Evolutionary conservation across 2,797 vertebrate genomes (phyloP), one percentile per base, ranked within the genome.

Genomic region (Rallus crepitans): DNA sequence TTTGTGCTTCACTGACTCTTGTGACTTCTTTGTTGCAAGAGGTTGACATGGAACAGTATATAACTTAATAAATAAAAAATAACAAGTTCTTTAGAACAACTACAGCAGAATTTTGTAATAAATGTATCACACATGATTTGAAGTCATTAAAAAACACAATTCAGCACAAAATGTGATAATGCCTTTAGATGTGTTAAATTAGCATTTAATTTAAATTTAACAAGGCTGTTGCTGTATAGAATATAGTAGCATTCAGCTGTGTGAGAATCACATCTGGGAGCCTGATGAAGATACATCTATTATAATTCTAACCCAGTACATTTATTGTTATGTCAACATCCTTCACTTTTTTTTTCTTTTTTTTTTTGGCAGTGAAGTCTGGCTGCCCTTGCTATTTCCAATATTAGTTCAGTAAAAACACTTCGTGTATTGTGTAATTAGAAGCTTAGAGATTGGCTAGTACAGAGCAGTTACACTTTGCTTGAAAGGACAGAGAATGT

Each of bases 121-220:
- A 95, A 90, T 77, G 75, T 10, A 87, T 91, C 87, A 95, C 65
- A 20, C 39, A 31, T 59, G 12, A 78, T 87, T 84, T 82, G 76
- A 82, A 97, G 70, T 59, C 76, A 90, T 84, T 66, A 84, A 80
- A 82, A 94, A 93, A 31, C 16, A 90, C 52, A 56, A 11, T 81
- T 83, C 50, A 86, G 48, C 61, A 53, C n/a, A 93, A 94, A 96
- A 95, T 50, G 55, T 61, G 60, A 84, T 93, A 75, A 94, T 61
- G 82, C 57, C 69, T 93, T 92, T 87, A 94, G 52, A 78, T 94
- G 72, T 92, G 81, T 81, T 94, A 94, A 90, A 94, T 77, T 66
- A 93, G 53, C 64, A 92, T 78, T 93, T 96, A 93, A 97, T 96
- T 97, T 93, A 83, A 79, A 94, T 93, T 94, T 96, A 96, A 94